Evolutionary conservation across 2,888 invertebrate species (phyloP), one percentile per base, ranked within the genome.

Genomic region (Ochropleura plecta): DNA sequence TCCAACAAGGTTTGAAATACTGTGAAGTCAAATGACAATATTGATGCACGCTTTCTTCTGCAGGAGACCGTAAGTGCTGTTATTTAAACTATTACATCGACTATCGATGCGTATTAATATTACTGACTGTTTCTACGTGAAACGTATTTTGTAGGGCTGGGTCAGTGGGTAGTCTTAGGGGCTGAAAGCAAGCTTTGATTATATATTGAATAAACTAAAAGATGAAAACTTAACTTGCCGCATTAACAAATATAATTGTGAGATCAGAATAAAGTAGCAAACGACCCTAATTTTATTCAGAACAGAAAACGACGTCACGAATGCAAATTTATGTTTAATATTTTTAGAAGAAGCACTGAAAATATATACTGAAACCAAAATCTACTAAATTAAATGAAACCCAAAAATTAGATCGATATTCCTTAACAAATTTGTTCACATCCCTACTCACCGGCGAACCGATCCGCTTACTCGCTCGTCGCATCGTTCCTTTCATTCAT

Each of bases 381-480:
- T 30, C 30, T 30, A 30, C 30, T 30, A 30, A 30, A 30, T 30
- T 30, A 42, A 44, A 57, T 44, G n/a, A 75, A 9, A 14, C 0
- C 12, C 12, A 12, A 42, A 70, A 53, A 53, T 48, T 6, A 20
- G 49, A 20, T 68, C 81, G 81, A 74, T 67, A 68, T 14, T 63
- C 18, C n/a, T n/a, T n/a, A 8, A 44, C n/a, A 20, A 59, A 40
- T 64, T 53, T 18, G 9, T 73, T 67, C 14, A 12, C 85, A 79
- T 73, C 87, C 65, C 81, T 85, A 87, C 30, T 71, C 18, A 68
- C 64, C 60, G 76, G 78, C 85, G 82, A 79, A 70, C 81, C 78
- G 79, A 92, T 92, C 89, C 82, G 89, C 91, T 91, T 76, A 86
- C 91, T 90, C 88, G 86, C 92, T 93, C 88, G 76, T 78, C 90